Base-by-base conservation (phyloP, 2,113 vertebrate species). In the Macquaria ambigua region DNA sequence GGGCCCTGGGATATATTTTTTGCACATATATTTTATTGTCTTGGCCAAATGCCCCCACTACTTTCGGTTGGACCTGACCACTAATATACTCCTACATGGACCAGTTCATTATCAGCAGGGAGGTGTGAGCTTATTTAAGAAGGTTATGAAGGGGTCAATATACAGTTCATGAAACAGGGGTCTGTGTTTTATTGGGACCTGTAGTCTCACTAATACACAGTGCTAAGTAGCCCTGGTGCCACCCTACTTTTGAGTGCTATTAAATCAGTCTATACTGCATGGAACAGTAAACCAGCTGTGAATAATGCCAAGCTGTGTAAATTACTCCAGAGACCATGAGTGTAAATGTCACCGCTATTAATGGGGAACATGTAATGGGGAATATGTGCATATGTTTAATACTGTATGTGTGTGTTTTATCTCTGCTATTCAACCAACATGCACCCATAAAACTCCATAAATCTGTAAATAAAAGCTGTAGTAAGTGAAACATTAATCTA, bases 191-290 rank as follows among this genome's bases (percentile, higher is more conserved):
- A 94, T 91, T 88, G 87, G 93, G 84, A 79, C 90, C 86, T 68
- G 78, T 75, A 85, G 87, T 88, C 91, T 85, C 63, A 84, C 91
- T 91, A 88, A 91, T 79, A 74, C 86, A 78, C 77, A 64, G 90
- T 85, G 84, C 87, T 93, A 92, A 94, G 85, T 92, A 91, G 87
- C 69, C 81, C 50, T 83, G 87, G 93, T 94, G 94, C 92, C 93
- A 92, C 89, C 81, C 58, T 73, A 72, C 82, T 78, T 76, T 88
- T 87, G 85, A 87, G 85, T 71, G 79, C 89, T 88, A 90, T 94
- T 94, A 95, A 94, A 92, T 92, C 87, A 86, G 93, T 93, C 91
- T 92, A 64, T 76, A 82, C 89, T 74, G 64, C 70, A 64, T 34
- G 81, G 74, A 91, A 87, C 83, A 84, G 82, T 91, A 87, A 93